Conservation (phyloP, 2,113 vertebrate species). For the Notechis scutatus region DNA sequence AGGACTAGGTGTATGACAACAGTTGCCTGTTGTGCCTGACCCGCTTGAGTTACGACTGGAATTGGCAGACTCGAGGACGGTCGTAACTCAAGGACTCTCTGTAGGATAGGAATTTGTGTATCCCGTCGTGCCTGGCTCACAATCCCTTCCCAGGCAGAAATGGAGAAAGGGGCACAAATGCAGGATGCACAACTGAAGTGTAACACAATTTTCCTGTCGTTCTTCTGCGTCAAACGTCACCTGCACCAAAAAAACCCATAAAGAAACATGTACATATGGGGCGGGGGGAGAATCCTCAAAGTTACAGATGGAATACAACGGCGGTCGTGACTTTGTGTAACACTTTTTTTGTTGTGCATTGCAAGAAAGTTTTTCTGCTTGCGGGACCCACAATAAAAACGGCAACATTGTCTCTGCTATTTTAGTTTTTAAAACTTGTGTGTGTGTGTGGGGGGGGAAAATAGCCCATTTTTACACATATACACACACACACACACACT, state of each 20-base stretch:
- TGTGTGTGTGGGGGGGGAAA: rapidly evolving
- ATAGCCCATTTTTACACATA: neutral
- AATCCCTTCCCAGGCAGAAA: neutral
- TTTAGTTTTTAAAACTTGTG: neutral
- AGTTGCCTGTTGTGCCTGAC: neutral
- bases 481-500: neutral
- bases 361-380: neutral
- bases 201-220: neutral
- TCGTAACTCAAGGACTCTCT: neutral
- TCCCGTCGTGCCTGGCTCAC: rapidly evolving
- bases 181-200: neutral
- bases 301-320: neutral
- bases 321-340: neutral
- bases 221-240: rapidly evolving
- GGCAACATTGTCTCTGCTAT: rapidly evolving
- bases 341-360: neutral
- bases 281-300: neutral
- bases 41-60: neutral
- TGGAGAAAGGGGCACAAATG: neutral
- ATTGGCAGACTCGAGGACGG: neutral
- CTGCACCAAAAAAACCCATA: neutral
- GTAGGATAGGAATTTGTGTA: neutral
- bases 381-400: neutral
- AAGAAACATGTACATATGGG: no score
- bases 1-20: neutral